Conservation (phyloP, 2,797 vertebrate species). For the Trichosurus vulpecula region DNA sequence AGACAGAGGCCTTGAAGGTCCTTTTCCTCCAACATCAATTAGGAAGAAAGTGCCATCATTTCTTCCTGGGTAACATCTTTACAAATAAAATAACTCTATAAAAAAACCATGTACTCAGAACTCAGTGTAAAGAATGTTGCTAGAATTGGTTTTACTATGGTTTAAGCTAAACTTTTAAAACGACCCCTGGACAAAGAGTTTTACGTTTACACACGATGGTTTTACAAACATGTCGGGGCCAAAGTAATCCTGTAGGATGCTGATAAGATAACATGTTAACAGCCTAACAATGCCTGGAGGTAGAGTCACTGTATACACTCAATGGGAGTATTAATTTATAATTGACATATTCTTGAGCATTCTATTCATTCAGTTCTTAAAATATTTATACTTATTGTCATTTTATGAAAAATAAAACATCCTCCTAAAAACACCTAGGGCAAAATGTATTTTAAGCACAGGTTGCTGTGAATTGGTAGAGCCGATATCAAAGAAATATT, state of each 20-base stretch:
- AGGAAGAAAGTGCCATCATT: not conserved
- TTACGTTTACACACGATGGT: not conserved
- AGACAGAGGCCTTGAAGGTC: not conserved
- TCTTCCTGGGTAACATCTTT: not conserved
- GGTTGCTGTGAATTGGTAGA: not conserved
- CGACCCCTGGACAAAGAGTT: not conserved
- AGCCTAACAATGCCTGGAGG: not conserved
- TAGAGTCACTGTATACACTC: not conserved
- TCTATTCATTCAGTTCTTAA: not conserved
- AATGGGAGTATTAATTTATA: not conserved
- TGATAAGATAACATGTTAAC: not conserved
- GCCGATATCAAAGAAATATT: not conserved
- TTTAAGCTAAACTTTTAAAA: not conserved
- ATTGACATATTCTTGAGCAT: not conserved
- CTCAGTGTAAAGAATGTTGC: not conserved
- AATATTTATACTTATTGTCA: slow-evolving; percentile 34
- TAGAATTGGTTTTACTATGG: slow-evolving; percentile 5
- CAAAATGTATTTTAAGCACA: not conserved
- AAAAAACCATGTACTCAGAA: not conserved
- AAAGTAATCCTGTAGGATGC: not conserved
- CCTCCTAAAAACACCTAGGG: not conserved
- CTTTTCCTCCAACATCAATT: not conserved
- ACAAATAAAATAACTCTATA: not conserved
- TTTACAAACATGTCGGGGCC: fast-evolving
- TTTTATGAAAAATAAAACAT: not conserved